These are phyloP conservation scores for Ridgeia piscesae DNA, from an alignment of 1,140 invertebrate genomes.

Conservation along the genomic window DNA sequence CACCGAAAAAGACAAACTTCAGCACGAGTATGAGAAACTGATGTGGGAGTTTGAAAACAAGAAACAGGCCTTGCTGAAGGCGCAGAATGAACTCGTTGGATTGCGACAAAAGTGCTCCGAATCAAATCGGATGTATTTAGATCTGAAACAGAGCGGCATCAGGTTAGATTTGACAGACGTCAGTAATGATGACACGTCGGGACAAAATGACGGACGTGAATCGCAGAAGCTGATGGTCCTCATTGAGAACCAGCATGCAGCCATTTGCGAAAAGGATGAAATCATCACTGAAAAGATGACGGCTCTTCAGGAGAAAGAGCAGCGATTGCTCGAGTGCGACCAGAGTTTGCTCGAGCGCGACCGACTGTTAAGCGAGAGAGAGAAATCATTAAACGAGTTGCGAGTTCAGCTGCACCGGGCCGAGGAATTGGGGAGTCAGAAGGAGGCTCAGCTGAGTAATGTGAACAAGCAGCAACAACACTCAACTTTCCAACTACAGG, in stretches of 20 bases:
- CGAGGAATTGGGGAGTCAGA: conserved; percentile 39
- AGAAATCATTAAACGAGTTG: conserved; percentile 28
- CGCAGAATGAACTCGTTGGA: conserved; percentile 62
- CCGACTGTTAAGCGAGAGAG: conserved; percentile 31
- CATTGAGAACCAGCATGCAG: conserved; percentile 13
- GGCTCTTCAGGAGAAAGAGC: conserved; percentile 1
- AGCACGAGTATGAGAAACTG: conserved; percentile 52
- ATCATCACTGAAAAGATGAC: conserved; percentile 34
- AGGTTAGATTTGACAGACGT: neutral
- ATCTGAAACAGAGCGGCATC: conserved; percentile 24
- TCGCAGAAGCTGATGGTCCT: neutral
- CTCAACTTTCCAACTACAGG: conserved; percentile 47
- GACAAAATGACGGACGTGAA: neutral
- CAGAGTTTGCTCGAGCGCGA: conserved; percentile 7
- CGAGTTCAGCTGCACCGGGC: conserved; percentile 18
- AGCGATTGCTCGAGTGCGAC: conserved; percentile 16
- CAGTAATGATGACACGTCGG: neutral
- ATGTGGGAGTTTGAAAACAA: conserved; percentile 56
- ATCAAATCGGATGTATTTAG: conserved; percentile 55
- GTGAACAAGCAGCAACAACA: conserved; percentile 51
- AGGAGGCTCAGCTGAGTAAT: conserved; percentile 41
- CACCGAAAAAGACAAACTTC: conserved; percentile 50
- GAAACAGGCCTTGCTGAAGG: conserved; percentile 58
- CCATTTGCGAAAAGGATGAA: conserved; percentile 29
- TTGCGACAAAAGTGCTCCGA: conserved; percentile 60